These are phyloP conservation scores for Oreochromis aureus DNA, from an alignment of 2,113 vertebrate species.

Conservation along the genomic window DNA sequence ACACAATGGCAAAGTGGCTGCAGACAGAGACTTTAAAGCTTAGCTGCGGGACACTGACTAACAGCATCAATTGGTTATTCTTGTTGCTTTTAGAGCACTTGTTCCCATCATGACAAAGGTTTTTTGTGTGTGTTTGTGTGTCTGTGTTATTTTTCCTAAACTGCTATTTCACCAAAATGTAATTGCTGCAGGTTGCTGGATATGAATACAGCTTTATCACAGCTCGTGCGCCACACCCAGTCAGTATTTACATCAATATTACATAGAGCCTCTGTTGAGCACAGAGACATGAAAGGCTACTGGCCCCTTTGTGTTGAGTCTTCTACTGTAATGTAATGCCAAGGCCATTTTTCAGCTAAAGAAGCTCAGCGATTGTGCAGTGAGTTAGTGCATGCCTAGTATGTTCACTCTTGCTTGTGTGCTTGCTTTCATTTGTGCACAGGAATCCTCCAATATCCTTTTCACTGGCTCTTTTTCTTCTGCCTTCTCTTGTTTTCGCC, in stretches of 20 bases:
- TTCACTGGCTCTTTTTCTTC: not conserved
- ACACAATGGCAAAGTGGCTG: constrained; percentile 27
- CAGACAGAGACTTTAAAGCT: constrained; percentile 10
- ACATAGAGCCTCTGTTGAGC: not conserved
- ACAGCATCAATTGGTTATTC: constrained; percentile 6
- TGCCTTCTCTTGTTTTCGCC: not conserved
- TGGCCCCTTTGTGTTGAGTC: not conserved
- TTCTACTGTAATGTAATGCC: not conserved
- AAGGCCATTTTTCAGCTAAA: not conserved
- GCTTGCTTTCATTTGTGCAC: not conserved
- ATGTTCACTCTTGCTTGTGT: not conserved
- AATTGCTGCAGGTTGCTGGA: constrained; percentile 1
- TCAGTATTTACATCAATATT: not conserved
- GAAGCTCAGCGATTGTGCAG: not conserved
- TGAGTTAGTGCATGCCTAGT: not conserved
- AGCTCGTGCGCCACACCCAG: not conserved
- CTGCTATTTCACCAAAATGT: not conserved
- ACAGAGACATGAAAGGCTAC: not conserved
- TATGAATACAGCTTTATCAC: not conserved
- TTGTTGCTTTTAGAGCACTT: not conserved
- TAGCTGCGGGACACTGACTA: constrained; percentile 8
- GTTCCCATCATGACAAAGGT: not conserved
- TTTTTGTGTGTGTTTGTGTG: not conserved
- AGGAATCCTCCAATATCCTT: not conserved
- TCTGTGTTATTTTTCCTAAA: not conserved